Conservation (phyloP, 2,888 invertebrate genomes). For the Patella pellucida region DNA sequence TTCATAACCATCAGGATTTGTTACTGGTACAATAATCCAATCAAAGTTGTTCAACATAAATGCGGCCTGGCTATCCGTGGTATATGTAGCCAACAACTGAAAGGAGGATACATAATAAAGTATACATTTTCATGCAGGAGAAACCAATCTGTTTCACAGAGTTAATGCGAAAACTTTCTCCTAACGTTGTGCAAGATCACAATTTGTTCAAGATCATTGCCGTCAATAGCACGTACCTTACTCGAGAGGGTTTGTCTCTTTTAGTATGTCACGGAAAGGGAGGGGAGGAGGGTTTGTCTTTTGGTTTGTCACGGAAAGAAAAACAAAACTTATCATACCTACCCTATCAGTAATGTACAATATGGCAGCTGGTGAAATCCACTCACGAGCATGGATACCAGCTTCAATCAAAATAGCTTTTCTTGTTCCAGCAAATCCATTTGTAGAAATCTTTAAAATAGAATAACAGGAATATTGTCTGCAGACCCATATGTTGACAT, state of each 20-base stretch:
- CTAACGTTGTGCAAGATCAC: too few relatives aligned
- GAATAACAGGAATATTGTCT: background rate
- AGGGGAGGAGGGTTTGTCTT: too few relatives aligned
- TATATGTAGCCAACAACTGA: background rate
- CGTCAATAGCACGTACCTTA: too few relatives aligned
- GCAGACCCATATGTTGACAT: background rate
- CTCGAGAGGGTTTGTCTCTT: too few relatives aligned
- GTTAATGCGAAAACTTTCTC: too few relatives aligned
- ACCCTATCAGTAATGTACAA: conserved; percentile 21
- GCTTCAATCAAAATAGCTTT: conserved; percentile 14
- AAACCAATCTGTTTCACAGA: too few relatives aligned
- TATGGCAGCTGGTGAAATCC: conserved; percentile 9
- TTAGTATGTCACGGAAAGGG: too few relatives aligned
- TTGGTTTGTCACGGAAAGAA: too few relatives aligned
- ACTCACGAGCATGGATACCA: conserved; percentile 16
- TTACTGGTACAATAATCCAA: conserved; percentile 38
- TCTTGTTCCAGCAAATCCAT: background rate
- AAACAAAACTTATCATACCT: background rate
- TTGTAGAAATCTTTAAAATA: conserved; percentile 8
- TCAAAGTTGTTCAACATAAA: conserved; percentile 34
- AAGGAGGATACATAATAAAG: background rate
- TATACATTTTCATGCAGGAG: too few relatives aligned
- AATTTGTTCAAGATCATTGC: too few relatives aligned
- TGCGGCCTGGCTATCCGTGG: conserved; percentile 23
- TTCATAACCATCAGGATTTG: conserved; percentile 43